Conservation (phyloP, 92 coral and sea anemone genomes). For the Pocillopora meandrina region DNA sequence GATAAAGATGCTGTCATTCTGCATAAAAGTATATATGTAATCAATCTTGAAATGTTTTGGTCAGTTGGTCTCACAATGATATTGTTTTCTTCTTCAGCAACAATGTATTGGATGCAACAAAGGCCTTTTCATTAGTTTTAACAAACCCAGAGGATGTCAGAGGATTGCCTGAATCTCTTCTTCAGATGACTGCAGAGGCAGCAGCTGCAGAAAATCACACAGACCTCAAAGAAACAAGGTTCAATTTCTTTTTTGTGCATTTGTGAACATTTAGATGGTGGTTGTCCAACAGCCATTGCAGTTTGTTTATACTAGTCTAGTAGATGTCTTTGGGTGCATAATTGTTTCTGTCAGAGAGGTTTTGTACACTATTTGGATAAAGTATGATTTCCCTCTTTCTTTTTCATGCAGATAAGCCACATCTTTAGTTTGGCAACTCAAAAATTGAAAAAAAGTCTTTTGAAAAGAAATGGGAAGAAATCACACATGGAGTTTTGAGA, state of each 20-base stretch:
- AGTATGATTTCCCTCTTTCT: neutral
- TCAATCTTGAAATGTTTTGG: neutral
- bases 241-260: neutral
- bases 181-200: constrained; percentile 69
- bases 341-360: no score
- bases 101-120: constrained; percentile 83
- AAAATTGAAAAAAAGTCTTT: no score
- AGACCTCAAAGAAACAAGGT: constrained; percentile 17
- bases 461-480: no score
- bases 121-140: constrained; percentile 64
- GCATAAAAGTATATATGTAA: neutral
- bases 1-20: no score
- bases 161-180: constrained; percentile 77
- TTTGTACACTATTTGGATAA: no score
- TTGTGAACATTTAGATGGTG: neutral
- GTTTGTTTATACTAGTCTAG: neutral
- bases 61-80: neutral
- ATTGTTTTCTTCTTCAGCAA: constrained; percentile 51
- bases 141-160: constrained; percentile 64
- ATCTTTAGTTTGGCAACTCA: no score
- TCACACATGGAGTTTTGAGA: no score
- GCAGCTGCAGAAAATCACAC: constrained; percentile 45
- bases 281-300: neutral
- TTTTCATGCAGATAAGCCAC: neutral
- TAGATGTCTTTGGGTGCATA: no score